Base-by-base conservation (phyloP, 2,888 invertebrate species). In the Eulithis testata region DNA sequence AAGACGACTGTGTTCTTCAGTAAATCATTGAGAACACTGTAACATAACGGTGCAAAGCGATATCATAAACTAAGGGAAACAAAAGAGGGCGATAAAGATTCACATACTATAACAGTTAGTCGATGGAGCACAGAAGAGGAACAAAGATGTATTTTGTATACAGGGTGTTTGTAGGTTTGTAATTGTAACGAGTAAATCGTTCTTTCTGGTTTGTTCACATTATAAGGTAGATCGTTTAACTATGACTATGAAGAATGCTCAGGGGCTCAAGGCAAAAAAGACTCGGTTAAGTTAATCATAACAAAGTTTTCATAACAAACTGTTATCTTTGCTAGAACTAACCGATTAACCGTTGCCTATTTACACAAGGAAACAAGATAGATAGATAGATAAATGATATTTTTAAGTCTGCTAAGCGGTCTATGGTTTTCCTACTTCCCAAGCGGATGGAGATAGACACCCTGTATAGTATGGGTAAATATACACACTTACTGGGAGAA, bases 31-130 rank as follows among this genome's bases (percentile, higher is more conserved):
- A 40, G 54, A 54, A 51, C 44, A 58, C 31, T 51, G 44, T 68
- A 68, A 68, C 45, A 37, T 68, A 68, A 68, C 68, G 64, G 68
- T 55, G 8, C 47, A 11, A n/a, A 43, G 27, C 56, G 50, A 60
- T 56, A 60, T 52, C 63, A 58, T 67, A 64, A 67, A 67, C 54
- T 61, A 61, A 58, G 57, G 67, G 58, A 61, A 64, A 57, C 60
- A 67, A 67, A 51, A 61, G 65, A 43, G 54, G n/a, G 27, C 60
- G 54, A 58, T 61, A 65, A 65, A 65, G 51, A 60, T 63, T 66
- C 63, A 56, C 66, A 66, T 56, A 51, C 53, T 45, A 52, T 56
- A 54, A 62, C 66, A 59, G 66, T 66, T 62, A 62, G 55, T 47
- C 59, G 58, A 60, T 45, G 44, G 14, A 44, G 53, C 37, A 53